Base-by-base conservation (phyloP, 2,888 invertebrate genomes). In the Chloroclystis v-ata region DNA sequence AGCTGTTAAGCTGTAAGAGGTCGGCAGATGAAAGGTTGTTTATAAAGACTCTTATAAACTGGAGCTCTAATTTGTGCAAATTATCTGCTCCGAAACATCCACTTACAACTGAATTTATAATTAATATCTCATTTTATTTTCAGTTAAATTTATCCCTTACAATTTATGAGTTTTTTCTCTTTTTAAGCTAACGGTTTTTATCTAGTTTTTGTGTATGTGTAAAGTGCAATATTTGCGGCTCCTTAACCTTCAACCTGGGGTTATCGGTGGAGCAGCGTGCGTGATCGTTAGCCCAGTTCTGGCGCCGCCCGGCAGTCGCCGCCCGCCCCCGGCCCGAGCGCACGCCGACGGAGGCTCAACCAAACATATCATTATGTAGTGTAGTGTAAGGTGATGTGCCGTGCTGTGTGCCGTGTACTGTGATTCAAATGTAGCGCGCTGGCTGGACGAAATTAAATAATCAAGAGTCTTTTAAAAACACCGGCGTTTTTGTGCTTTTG, bases 241-340 rank as follows among this genome's bases (percentile, higher is more conserved):
- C 52, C 56, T 58, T 58, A 58, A 58, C 58, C 56, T 58, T 69
- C 67, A 68, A 65, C 63, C 57, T 63, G 61, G 61, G 63, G 66
- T 72, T 69, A 74, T 70, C 71, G 69, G 61, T 53, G 50, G 62
- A 56, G n/a, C n/a, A 67, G 70, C 67, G 64, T 68, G 64, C 68
- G 72, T 78, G 81, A 82, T 82, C 82, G 82, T 82, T 83, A 82
- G 73, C 81, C 81, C 74, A 78, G 68, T 69, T 76, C 61, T 61
- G 54, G 56, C 54, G 59, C 52, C 63, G 64, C 64, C 66, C 65
- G 65, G 42, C 77, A 82, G 82, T 82, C 79, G 82, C 75, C 81
- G 81, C 81, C 79, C 74, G 79, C 76, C 75, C 76, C 67, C 70
- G 67, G 66, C 65, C 62, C 63, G 64, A 58, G 60, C 66, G 72